Evolutionary conservation across 2,797 vertebrate species (phyloP), one percentile per base, ranked within the genome.

Genomic region (Parambassis ranga): DNA sequence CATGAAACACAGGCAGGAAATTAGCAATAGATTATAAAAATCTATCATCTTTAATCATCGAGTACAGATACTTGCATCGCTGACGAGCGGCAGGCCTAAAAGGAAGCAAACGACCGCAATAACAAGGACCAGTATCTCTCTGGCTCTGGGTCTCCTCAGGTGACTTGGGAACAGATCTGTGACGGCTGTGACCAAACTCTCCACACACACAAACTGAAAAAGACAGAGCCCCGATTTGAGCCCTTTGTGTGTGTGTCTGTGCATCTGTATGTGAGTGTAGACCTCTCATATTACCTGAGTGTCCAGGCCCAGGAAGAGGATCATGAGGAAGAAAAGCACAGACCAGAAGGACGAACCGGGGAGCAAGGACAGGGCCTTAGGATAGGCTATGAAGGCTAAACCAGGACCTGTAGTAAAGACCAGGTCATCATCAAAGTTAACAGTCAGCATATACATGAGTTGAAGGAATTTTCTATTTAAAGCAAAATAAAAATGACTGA

Each of bases 281-380:
- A n/a, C n/a, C n/a, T n/a, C n/a, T n/a, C n/a, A n/a, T 28, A 35
- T 5, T 81, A 98, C 96, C 94, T 99, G 97, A 63, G 89, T 94
- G 83, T 98, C 94, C 38, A 98, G 89, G 32, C 93, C 94, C 30
- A 98, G 75, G 77, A 98, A 93, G 59, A 99, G 68, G 42, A 98
- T 35, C 96, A 96, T 97, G 68, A 98, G 65, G 87, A 98, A 99
- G 90, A 98, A 98, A 10, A 98, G 92, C 46, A 96, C 91, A 9
- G 95, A 89, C 97, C 96, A 99, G 71, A 98, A 92, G 26, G 90
- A 92, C 4, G 95, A 87, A 7, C 70, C 77, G 0, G 97, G 97
- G 83, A 99, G 91, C 90, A 95, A 66, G 0, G 95, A 94, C 58
- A 99, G 86, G 5, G 93, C 96, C 41, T 82, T 93, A 4, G 97